A percentile compares a stretch with the other conserved stretches of the same genome.
Evolutionary conservation across 2,797 vertebrate genomes (phyloP).

Genomic region (Anguilla megastoma): DNA sequence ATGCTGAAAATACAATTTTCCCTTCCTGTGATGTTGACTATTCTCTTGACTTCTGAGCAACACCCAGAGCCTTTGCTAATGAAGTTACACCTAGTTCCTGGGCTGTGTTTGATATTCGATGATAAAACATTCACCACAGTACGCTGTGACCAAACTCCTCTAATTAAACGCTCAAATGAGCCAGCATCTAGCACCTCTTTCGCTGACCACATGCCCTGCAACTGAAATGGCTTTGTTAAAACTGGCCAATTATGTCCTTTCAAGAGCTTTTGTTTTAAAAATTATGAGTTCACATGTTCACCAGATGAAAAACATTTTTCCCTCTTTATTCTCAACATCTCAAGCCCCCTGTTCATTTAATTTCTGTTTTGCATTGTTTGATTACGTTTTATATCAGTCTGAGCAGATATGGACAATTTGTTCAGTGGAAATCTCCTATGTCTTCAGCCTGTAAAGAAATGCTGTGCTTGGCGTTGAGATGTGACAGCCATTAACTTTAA

Average conservation of each 20-base stretch:
- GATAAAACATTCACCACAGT: slow-evolving; percentile 23
- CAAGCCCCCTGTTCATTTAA: not conserved
- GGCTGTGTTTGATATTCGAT: slow-evolving; percentile 24
- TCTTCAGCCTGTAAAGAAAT: not conserved
- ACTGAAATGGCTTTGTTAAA: not conserved
- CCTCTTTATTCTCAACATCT: not conserved
- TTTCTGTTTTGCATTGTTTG: not conserved
- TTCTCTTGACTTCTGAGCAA: slow-evolving; percentile 10
- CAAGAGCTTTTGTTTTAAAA: not conserved
- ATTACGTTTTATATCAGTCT: not conserved
- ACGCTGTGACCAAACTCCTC: not conserved
- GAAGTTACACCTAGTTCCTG: slow-evolving; percentile 32
- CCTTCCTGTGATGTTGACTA: slow-evolving; percentile 6
- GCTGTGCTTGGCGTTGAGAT: not conserved
- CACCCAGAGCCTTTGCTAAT: slow-evolving; percentile 20
- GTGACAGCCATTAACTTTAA: not conserved
- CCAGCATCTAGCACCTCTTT: not conserved
- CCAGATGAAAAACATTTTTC: not conserved
- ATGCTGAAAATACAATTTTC: not conserved
- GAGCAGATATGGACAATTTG: not conserved
- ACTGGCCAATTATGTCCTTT: not conserved
- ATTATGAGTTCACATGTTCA: not conserved
- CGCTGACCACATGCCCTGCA: not conserved
- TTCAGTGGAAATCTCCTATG: not conserved
- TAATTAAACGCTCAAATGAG: slow-evolving; percentile 33